These are phyloP conservation scores for Lycaena phlaeas DNA, from an alignment of 2,888 invertebrate species.

Conservation along the genomic window DNA sequence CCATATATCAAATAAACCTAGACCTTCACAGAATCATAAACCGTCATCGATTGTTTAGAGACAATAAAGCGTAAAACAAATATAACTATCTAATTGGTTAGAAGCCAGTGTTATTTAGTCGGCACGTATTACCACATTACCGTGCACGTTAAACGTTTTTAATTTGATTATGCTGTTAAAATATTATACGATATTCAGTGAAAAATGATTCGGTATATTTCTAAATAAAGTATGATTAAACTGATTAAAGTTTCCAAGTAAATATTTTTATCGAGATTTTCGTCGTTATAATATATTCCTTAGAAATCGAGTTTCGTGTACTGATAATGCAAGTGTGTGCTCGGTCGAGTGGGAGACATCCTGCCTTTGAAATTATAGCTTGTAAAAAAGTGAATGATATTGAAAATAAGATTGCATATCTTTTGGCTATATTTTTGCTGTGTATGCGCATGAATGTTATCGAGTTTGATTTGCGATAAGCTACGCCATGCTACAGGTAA, in stretches of 20 bases:
- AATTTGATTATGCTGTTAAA: not conserved
- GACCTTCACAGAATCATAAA: constrained; percentile 8
- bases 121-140: constrained; percentile 1
- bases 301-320: not conserved
- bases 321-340: not conserved
- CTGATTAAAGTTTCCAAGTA: not conserved
- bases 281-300: not conserved
- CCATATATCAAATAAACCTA: not conserved
- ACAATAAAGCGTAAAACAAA: constrained; percentile 11
- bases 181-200: not conserved
- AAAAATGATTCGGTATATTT: not conserved
- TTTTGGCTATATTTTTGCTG: constrained; percentile 29
- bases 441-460: constrained; percentile 53
- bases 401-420: constrained; percentile 1
- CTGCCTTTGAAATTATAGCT: not conserved
- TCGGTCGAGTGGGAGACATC: not conserved
- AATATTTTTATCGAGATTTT: not conserved
- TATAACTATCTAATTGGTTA: constrained; percentile 4
- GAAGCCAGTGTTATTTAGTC: constrained; percentile 1
- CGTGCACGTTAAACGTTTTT: not conserved
- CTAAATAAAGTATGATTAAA: too few relatives aligned
- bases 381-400: constrained; percentile 3
- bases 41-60: constrained; percentile 1
- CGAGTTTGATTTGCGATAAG: constrained; percentile 65
- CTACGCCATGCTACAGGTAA: constrained; percentile 55